A percentile compares a stretch with the other conserved stretches of the same genome.
phyloP scores from a whole-genome alignment of 2,888 invertebrate genomes.

The Lithosia quadra region DNA sequence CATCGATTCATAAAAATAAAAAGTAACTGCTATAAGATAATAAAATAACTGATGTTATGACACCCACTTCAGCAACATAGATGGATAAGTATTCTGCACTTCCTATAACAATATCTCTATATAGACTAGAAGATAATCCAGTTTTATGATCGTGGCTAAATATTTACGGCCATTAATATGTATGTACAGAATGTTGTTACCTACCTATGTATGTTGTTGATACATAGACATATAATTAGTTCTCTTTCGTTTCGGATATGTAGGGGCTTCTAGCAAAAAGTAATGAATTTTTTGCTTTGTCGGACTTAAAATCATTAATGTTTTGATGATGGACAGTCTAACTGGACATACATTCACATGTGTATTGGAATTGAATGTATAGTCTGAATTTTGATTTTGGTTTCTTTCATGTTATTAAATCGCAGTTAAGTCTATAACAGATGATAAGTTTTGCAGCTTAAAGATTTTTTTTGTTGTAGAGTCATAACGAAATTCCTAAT shows the following conservation, averaged over 20 bases:
- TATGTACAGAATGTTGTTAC: constrained; percentile 21
- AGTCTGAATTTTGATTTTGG: constrained; percentile 10
- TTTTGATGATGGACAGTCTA: constrained; percentile 20
- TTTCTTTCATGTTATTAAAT: constrained; percentile 22
- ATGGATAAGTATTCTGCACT: constrained; percentile 46
- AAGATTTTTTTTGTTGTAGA: neutral
- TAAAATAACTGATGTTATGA: constrained; percentile 63
- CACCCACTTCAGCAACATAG: constrained; percentile 56
- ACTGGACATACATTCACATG: too few relatives aligned
- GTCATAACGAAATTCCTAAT: neutral
- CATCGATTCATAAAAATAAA: constrained; percentile 65
- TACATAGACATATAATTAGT: constrained; percentile 39
- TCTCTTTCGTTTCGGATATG: constrained; percentile 31
- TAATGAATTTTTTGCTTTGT: constrained; percentile 39
- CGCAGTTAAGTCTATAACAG: neutral
- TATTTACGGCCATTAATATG: constrained; percentile 35
- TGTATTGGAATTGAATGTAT: constrained; percentile 19
- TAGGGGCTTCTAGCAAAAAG: constrained; percentile 41
- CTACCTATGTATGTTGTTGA: constrained; percentile 24
- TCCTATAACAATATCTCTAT: constrained; percentile 49
- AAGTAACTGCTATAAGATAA: constrained; percentile 58
- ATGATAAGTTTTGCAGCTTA: neutral
- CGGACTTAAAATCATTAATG: constrained; percentile 35
- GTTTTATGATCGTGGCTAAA: constrained; percentile 36
- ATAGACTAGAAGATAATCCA: constrained; percentile 26